Evolutionary conservation across 2,113 vertebrate genomes (phyloP).

Genomic region (Lates calcarifer): DNA sequence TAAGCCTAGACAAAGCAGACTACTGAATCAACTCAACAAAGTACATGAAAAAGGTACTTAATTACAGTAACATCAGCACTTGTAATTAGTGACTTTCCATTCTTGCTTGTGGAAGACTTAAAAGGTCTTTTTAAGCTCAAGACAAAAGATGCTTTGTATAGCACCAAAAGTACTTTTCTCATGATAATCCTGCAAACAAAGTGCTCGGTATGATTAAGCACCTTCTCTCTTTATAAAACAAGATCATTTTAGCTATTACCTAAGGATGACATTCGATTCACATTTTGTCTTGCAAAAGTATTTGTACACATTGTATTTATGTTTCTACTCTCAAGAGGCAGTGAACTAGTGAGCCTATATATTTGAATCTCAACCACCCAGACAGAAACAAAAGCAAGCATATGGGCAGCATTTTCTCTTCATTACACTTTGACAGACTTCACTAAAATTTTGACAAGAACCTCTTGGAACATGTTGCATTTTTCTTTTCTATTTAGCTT

Average conservation of each 20-base stretch:
- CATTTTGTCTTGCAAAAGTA: constrained; percentile 5
- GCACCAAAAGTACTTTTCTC: constrained; percentile 11
- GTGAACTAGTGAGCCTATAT: background rate
- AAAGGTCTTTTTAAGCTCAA: background rate
- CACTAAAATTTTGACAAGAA: background rate
- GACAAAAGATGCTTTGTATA: constrained; percentile 1
- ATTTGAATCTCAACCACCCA: background rate
- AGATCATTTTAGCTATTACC: constrained; percentile 49
- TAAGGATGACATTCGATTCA: constrained; percentile 12
- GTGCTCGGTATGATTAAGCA: background rate
- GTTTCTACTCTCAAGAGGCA: background rate
- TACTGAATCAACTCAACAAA: background rate
- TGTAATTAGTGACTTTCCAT: constrained; percentile 18
- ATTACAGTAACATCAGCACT: background rate
- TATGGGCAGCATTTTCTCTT: background rate
- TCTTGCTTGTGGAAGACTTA: background rate
- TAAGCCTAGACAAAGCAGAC: background rate
- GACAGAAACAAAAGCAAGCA: background rate
- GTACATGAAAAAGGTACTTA: constrained; percentile 10
- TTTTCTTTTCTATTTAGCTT: background rate
- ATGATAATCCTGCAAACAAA: constrained; percentile 13
- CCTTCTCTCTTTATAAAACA: constrained; percentile 27
- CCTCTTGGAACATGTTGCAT: background rate
- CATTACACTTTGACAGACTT: background rate
- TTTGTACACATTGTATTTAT: constrained; percentile 18